Evolutionary conservation across 2,113 vertebrate species (phyloP).

Genomic region (Gallinago paraguaiae): DNA sequence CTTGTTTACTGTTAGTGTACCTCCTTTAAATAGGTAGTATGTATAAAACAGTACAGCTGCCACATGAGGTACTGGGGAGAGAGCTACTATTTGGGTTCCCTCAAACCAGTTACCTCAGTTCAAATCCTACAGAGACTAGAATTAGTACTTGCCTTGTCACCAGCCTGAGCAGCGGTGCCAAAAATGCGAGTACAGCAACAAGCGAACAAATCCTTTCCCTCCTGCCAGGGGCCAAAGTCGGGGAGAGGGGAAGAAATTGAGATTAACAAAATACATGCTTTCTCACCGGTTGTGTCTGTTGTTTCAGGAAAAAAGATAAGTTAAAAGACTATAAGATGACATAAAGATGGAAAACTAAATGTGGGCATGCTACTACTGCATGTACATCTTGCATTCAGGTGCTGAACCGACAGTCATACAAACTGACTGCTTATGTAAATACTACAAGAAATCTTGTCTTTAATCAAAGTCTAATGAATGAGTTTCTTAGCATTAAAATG

Average conservation of each 20-base stretch:
- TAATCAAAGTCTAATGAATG: conserved; percentile 25
- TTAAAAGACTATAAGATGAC: background rate
- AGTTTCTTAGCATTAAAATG: conserved; percentile 28
- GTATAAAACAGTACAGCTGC: background rate
- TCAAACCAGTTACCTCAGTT: background rate
- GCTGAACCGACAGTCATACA: background rate
- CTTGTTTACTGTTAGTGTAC: background rate
- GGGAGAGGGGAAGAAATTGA: background rate
- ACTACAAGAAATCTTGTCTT: background rate
- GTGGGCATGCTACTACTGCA: background rate
- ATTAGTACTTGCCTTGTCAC: background rate
- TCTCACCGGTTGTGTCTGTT: background rate
- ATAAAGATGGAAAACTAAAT: background rate
- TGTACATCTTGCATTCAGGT: background rate
- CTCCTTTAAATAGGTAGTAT: background rate
- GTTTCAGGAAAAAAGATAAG: background rate
- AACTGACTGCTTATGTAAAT: background rate
- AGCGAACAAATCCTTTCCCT: background rate
- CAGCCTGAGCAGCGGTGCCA: background rate
- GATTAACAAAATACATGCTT: background rate
- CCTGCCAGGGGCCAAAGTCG: background rate
- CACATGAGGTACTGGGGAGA: background rate
- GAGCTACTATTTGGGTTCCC: background rate
- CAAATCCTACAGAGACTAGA: background rate
- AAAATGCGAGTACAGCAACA: background rate